Percentiles rank a stretch among this genome's conserved stretches.
phyloP scores from a whole-genome alignment of 2,797 vertebrate species.

The Galagoides demidoff region DNA sequence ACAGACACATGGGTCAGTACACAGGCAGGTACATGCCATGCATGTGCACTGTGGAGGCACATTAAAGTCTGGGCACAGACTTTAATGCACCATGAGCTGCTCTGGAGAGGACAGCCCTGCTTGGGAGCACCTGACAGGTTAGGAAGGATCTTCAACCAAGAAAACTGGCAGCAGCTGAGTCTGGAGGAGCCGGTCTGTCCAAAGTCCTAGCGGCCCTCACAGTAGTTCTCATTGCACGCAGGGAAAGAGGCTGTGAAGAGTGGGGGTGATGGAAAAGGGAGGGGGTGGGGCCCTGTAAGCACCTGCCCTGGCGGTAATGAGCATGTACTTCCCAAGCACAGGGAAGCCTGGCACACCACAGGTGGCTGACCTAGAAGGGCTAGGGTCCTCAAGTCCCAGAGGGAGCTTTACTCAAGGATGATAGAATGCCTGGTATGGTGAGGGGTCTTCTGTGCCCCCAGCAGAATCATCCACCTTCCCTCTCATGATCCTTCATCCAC shows the following conservation, averaged over 20 bases:
- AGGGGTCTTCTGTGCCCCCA: neutral
- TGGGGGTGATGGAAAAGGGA: neutral
- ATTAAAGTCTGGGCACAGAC: no score
- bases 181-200: neutral
- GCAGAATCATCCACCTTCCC: neutral
- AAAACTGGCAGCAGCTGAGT: neutral
- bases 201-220: neutral
- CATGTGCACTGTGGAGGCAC: neutral
- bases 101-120: neutral
- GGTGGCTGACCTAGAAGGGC: neutral
- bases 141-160: neutral
- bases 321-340: neutral
- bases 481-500: neutral
- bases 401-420: neutral
- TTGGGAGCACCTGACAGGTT: neutral
- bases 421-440: neutral
- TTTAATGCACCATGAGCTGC: neutral
- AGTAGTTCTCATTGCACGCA: neutral
- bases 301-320: neutral
- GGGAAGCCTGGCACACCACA: neutral
- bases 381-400: neutral
- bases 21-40: neutral
- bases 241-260: neutral
- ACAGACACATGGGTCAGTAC: neutral
- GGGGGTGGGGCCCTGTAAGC: neutral